These are phyloP conservation scores for Peromyscus aztecus DNA, from an alignment of 2,797 vertebrate species.

Conservation along the genomic window DNA sequence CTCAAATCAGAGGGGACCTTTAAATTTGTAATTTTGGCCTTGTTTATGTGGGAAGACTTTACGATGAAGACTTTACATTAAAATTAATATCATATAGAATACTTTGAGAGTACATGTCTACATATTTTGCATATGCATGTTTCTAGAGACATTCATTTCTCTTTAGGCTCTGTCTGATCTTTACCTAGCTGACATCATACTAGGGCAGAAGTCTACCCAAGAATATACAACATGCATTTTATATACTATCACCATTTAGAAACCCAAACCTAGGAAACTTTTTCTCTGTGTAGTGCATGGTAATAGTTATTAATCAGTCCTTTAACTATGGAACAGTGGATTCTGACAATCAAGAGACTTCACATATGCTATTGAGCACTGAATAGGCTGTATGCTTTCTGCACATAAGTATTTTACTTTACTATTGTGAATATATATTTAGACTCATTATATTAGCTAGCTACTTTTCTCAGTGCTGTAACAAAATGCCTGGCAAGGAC, in stretches of 20 bases:
- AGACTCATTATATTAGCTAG: not conserved
- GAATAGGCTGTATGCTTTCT: not conserved
- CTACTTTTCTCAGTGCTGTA: not conserved
- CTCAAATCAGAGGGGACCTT: not conserved
- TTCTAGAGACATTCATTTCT: not conserved
- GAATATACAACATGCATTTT: not conserved
- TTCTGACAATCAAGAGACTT: not conserved
- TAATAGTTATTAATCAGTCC: not conserved
- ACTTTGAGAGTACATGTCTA: not conserved
- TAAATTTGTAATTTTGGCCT: not conserved
- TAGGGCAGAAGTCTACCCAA: not conserved
- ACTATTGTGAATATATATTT: not conserved
- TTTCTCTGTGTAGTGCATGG: not conserved
- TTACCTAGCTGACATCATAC: not conserved
- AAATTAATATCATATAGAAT: not conserved
- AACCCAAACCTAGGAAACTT: constrained; percentile 13
- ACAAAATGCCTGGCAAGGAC: not conserved
- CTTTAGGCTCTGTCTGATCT: not conserved
- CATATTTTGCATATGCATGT: not conserved
- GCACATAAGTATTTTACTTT: not conserved
- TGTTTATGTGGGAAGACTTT: not conserved
- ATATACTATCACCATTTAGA: not conserved
- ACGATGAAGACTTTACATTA: not conserved
- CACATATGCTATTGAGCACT: not conserved
- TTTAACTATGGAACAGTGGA: not conserved